Base-by-base conservation (phyloP, 2,113 vertebrate genomes). In the Onychostruthus taczanowskii region DNA sequence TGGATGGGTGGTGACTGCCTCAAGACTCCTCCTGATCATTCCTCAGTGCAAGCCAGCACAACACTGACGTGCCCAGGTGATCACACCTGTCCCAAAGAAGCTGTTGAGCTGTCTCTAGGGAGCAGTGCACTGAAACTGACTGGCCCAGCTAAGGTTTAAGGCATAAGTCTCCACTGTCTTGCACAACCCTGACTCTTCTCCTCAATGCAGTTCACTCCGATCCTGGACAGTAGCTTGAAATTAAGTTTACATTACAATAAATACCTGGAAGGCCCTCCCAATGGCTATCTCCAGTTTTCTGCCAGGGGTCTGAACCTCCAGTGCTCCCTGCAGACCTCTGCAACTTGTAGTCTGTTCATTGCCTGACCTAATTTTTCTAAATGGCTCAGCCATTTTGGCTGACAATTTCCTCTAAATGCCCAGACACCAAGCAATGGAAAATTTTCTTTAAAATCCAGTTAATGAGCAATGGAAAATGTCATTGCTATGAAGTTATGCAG, bases 381-480 rank as follows among this genome's bases (percentile, higher is more conserved):
- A 89, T 37, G 52, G 83, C 86, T 90, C 76, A 63, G 72, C 68
- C 68, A 89, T 84, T 92, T 87, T 93, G 86, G 91, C 86, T 93
- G 94, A 94, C 24, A 87, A 94, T 90, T 94, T 78, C 52, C 61
- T 84, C 62, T 75, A 81, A 92, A 87, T 78, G 56, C 61, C 56
- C 80, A 92, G 95, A 92, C 89, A 96, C 76, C 80, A 89, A 94
- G 93, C 83, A 89, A 93, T 41, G 89, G 89, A 94, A 95, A 87
- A 64, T 61, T 93, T 93, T 76, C 73, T 89, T 75, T 75, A 87
- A 92, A 97, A 93, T 88, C 74, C 87, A 95, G 84, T 89, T 95
- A 94, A 94, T 72, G 90, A 96, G 93, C 86, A 95, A 93, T 81
- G 73, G 92, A 95, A 95, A 96, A 96, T 92, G 76, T 90, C 95